phyloP scores from a whole-genome alignment of 2,888 invertebrate genomes.

The Eudasyphora cyanicolor region DNA sequence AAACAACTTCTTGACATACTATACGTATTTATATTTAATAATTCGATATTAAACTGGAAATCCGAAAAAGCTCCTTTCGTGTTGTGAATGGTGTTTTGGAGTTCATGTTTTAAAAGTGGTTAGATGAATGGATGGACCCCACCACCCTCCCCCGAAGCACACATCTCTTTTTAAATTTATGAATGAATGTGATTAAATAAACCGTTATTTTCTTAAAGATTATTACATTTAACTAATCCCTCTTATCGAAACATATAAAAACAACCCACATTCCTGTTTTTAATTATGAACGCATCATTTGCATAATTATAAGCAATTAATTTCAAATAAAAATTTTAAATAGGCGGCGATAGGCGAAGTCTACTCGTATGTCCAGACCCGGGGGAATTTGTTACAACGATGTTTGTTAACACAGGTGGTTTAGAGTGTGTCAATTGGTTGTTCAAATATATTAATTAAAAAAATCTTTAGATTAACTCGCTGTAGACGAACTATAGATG shows the following conservation, averaged over 20 bases:
- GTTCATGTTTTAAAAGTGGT: too few relatives aligned
- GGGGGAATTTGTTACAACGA: not conserved
- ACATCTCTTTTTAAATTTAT: too few relatives aligned
- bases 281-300: conserved; percentile 11
- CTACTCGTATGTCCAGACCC: too few relatives aligned
- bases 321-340: not conserved
- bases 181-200: not conserved
- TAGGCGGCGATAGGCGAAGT: not conserved
- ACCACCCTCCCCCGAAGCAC: too few relatives aligned
- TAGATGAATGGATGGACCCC: too few relatives aligned
- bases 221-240: not conserved
- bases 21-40: too few relatives aligned
- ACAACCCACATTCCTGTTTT: not conserved
- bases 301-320: conserved; percentile 21
- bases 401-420: not conserved
- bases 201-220: not conserved
- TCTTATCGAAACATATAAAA: not conserved
- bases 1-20: too few relatives aligned
- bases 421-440: too few relatives aligned
- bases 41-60: not conserved
- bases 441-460: too few relatives aligned
- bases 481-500: not conserved
- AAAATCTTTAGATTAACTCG: not conserved
- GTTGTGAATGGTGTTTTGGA: not conserved
- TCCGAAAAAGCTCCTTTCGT: not conserved